These are phyloP conservation scores for Xenops minutus DNA, from an alignment of 2,797 vertebrate species.

Conservation along the genomic window DNA sequence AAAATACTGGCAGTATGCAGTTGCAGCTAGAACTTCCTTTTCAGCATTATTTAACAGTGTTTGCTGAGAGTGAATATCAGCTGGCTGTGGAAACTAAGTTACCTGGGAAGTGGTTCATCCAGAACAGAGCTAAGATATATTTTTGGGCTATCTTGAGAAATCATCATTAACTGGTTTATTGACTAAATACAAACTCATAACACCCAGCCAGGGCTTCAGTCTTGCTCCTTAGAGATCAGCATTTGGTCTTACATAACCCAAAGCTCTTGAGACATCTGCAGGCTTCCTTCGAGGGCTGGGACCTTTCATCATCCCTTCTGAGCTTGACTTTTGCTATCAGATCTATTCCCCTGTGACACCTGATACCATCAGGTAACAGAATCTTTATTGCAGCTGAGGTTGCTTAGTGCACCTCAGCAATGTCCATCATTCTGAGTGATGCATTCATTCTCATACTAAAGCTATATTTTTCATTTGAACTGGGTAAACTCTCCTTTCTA, in stretches of 20 bases:
- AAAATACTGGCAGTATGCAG: neutral
- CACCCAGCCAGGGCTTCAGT: neutral
- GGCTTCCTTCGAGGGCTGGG: neutral
- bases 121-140: neutral
- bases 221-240: neutral
- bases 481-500: neutral
- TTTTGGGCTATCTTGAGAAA: neutral
- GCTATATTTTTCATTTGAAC: neutral
- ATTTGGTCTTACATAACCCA: neutral
- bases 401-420: neutral
- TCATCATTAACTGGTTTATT: neutral
- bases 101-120: neutral
- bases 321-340: neutral
- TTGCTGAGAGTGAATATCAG: constrained; percentile 2
- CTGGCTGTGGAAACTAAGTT: neutral
- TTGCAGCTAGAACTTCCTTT: neutral
- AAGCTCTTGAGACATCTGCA: neutral
- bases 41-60: neutral
- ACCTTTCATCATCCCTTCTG: neutral
- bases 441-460: neutral
- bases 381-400: neutral
- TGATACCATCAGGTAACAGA: neutral
- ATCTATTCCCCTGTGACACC: neutral
- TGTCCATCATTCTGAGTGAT: neutral
- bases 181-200: neutral